phyloP scores from a whole-genome alignment of 2,888 invertebrate species.

The Liposcelis brunnea region DNA sequence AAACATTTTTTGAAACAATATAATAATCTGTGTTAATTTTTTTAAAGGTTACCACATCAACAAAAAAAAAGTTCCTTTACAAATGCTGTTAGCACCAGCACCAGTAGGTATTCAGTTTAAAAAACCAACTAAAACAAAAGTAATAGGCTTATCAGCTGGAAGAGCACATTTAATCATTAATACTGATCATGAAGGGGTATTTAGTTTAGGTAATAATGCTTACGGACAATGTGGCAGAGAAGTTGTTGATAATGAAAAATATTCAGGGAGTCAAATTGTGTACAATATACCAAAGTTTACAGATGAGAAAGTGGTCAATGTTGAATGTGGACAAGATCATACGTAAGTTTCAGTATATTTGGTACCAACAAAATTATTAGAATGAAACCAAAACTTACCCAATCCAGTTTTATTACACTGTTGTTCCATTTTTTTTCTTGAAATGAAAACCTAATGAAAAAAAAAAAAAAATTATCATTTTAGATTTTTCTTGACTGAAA shows the following conservation, averaged over 20 bases:
- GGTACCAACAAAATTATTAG: too few species aligned
- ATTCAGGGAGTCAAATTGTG: conserved; percentile 43
- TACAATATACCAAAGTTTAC: conserved; percentile 46
- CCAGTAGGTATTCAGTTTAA: conserved; percentile 2
- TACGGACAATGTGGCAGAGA: conserved; percentile 86
- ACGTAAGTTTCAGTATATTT: too few species aligned
- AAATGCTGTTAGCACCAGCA: not conserved
- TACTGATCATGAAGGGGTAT: conserved; percentile 63
- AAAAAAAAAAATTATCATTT: conserved; percentile 19
- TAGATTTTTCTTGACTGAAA: conserved; percentile 58
- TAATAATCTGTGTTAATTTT: not conserved
- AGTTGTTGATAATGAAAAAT: conserved; percentile 59
- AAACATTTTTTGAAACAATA: conserved; percentile 12
- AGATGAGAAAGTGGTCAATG: conserved; percentile 40
- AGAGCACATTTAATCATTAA: conserved; percentile 70
- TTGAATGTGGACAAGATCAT: conserved; percentile 85
- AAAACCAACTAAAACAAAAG: conserved; percentile 23
- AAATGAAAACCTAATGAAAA: too few species aligned
- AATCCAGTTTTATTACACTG: not conserved
- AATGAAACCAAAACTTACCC: conserved; percentile 13
- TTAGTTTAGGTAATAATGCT: conserved; percentile 75
- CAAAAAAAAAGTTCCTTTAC: not conserved
- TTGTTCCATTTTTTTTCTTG: conserved; percentile 16
- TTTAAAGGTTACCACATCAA: not conserved
- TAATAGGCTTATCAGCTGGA: conserved; percentile 54